Conservation (phyloP, 1,140 invertebrate species). For the Trachymyrmex cornetzi region DNA sequence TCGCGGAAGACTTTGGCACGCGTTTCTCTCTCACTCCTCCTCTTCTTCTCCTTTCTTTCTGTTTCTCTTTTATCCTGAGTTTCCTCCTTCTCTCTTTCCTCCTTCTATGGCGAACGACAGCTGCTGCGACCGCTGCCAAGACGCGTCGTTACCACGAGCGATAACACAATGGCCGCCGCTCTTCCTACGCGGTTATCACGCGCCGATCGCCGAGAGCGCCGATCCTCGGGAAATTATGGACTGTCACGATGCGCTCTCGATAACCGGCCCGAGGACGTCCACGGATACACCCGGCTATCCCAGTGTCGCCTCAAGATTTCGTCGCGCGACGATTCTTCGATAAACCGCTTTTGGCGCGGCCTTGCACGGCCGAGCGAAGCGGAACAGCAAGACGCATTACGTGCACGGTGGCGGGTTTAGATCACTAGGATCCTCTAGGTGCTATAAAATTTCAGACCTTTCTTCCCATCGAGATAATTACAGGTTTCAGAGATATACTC, state of each 20-base stretch:
- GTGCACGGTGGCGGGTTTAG: slow-evolving; percentile 12
- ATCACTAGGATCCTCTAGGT: background rate
- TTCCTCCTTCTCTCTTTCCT: background rate
- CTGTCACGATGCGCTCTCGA: slow-evolving; percentile 71
- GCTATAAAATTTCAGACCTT: background rate
- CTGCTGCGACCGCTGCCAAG: slow-evolving; percentile 69
- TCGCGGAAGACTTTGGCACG: slow-evolving; percentile 63
- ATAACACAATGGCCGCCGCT: slow-evolving; percentile 72
- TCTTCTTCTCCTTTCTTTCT: background rate
- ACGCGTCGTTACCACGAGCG: slow-evolving; percentile 73
- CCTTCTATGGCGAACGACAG: slow-evolving; percentile 65
- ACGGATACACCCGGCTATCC: slow-evolving; percentile 45
- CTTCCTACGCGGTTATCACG: slow-evolving; percentile 73
- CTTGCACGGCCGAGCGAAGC: slow-evolving; percentile 27
- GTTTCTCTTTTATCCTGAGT: background rate
- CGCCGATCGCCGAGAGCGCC: slow-evolving; percentile 63
- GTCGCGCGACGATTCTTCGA: slow-evolving; percentile 64
- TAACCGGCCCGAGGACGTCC: slow-evolving; percentile 65
- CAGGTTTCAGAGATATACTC: background rate
- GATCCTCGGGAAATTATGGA: slow-evolving; percentile 74
- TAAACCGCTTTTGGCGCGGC: slow-evolving; percentile 56
- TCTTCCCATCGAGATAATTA: background rate
- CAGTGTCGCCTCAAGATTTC: slow-evolving; percentile 52
- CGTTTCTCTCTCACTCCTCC: slow-evolving; percentile 45
- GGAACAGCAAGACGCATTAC: slow-evolving; percentile 9